A percentile compares a stretch with the other conserved stretches of the same genome.
Evolutionary conservation across 2,113 vertebrate genomes (phyloP).

Genomic region (Python bivittatus): DNA sequence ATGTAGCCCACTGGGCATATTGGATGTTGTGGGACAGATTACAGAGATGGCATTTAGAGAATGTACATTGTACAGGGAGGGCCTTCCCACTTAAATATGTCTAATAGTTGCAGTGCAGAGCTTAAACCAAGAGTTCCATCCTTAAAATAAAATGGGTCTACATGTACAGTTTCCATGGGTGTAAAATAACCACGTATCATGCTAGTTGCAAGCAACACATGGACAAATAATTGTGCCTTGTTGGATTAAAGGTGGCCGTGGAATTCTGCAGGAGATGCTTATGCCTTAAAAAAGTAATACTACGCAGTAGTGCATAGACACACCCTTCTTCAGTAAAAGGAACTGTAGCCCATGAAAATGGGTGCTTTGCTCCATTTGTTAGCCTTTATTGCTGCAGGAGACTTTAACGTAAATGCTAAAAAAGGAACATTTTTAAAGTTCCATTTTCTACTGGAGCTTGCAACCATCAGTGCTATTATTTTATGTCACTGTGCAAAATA

Average conservation of each 20-base stretch:
- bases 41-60: conserved; percentile 23
- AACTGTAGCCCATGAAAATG: background rate
- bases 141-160: conserved; percentile 38
- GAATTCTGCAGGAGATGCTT: background rate
- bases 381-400: background rate
- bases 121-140: conserved; percentile 42
- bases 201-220: background rate
- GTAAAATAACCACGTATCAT: background rate
- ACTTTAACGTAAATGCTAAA: background rate
- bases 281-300: background rate
- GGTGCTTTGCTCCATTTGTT: background rate
- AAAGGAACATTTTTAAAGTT: background rate
- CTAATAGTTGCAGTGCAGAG: background rate
- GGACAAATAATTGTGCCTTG: background rate
- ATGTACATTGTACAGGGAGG: background rate
- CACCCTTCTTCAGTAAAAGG: background rate
- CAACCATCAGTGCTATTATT: background rate
- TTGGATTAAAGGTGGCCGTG: background rate
- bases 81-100: conserved; percentile 24
- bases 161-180: background rate
- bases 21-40: background rate
- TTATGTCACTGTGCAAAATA: background rate
- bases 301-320: background rate
- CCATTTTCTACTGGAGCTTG: background rate
- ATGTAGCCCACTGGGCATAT: background rate